phyloP scores from a whole-genome alignment of 2,888 invertebrate genomes.

The Gymnoscelis rufifasciata region DNA sequence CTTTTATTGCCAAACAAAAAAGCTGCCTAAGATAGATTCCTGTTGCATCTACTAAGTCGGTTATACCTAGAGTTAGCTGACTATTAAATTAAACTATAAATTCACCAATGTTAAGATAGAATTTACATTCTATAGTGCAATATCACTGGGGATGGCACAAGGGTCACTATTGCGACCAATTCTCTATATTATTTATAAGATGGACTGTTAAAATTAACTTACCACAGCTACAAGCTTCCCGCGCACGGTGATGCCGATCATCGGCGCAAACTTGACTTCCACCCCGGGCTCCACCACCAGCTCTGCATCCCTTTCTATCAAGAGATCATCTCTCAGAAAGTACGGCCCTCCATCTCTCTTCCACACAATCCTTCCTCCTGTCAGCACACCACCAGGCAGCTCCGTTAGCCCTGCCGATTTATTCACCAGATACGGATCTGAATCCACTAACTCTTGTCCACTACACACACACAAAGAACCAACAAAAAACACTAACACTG shows the following conservation, averaged over 20 bases:
- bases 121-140: too few species aligned
- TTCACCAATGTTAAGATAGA: too few species aligned
- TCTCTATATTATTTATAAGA: background rate
- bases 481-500: constrained; percentile 49
- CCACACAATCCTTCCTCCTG: constrained; percentile 78
- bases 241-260: constrained; percentile 94
- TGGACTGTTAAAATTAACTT: constrained; percentile 55
- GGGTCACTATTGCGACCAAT: constrained; percentile 6
- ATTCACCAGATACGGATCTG: constrained; percentile 68
- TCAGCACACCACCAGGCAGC: constrained; percentile 81
- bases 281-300: constrained; percentile 94
- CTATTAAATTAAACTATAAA: too few species aligned
- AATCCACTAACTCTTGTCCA: constrained; percentile 57
- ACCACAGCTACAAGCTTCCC: constrained; percentile 94
- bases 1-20: too few species aligned
- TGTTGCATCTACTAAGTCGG: too few species aligned
- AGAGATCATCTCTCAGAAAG: constrained; percentile 86
- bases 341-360: constrained; percentile 84
- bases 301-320: constrained; percentile 87
- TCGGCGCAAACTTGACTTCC: constrained; percentile 92
- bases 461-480: constrained; percentile 49
- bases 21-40: too few species aligned
- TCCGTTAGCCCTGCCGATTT: constrained; percentile 74
- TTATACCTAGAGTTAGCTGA: too few species aligned
- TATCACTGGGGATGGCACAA: constrained; percentile 14